Conservation (phyloP, 2,888 invertebrate genomes). For the Sinelater perroti region DNA sequence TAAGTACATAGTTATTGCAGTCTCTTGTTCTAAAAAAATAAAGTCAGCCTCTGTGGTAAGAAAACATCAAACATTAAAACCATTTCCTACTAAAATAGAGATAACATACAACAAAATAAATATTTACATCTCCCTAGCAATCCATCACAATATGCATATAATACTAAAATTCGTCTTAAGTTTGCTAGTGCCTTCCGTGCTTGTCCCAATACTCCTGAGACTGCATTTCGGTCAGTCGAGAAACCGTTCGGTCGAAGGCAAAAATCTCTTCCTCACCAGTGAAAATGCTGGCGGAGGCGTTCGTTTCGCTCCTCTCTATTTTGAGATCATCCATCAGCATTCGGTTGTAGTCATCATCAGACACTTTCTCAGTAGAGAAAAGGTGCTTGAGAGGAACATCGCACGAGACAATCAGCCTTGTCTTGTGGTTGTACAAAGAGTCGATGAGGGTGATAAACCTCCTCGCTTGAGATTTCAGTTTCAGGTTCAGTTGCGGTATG, state of each 20-base stretch:
- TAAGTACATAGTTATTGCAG: no score
- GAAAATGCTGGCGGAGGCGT: constrained; percentile 87
- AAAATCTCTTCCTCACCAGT: constrained; percentile 98
- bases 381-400: constrained; percentile 79
- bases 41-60: no score
- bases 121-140: no score
- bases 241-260: constrained; percentile 93
- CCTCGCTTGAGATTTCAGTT: constrained; percentile 85
- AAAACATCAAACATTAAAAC: no score
- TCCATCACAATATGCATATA: no score
- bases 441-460: constrained; percentile 97
- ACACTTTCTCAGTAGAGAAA: constrained; percentile 69
- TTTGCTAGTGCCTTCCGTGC: constrained; percentile 10
- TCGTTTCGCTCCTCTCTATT: constrained; percentile 78
- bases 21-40: no score
- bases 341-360: constrained; percentile 77
- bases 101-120: no score
- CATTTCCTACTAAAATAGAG: no score
- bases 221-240: constrained; percentile 96
- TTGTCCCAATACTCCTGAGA: constrained; percentile 89
- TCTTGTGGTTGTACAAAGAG: constrained; percentile 93
- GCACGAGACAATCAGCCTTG: constrained; percentile 86
- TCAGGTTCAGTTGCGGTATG: constrained; percentile 83
- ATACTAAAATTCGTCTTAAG: no score
- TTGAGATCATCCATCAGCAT: constrained; percentile 95